Base-by-base conservation (phyloP, 53 echinoderm and acorn worm species). In the Antedon mediterranea region DNA sequence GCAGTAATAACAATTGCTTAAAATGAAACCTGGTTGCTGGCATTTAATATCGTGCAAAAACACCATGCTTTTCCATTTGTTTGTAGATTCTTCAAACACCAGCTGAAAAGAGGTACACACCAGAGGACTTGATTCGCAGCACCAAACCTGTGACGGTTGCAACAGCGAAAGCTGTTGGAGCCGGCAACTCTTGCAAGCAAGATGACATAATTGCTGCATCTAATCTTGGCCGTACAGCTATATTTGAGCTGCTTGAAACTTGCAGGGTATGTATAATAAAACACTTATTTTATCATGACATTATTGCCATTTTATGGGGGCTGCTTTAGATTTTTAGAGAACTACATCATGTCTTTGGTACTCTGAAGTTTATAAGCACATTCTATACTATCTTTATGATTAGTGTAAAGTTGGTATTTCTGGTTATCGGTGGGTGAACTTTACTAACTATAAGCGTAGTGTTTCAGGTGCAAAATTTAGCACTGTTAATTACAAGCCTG, bases 101-200 rank as follows among this genome's bases (percentile, higher is more conserved):
- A 0, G 72, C 87, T 30, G 94, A 90, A 43, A 75, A 83, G 11
- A 84, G 41, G 33, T 89, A 81, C 76, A 89, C 91, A 0, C 89
- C 94, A 34, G 94, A 94, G 72, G 87, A 91, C 18, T 89, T 94
- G 34, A 94, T 94, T 79, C 90, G 89, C 71, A 89, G 89, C 73
- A 94, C 94, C 78, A 94, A 94, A 82, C 85, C 90, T 33, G 94
- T 94, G 31, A 94, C 94, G 34, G 81, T 94, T 81, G 94, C 94
- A 28, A 94, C 94, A 31, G 94, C 94, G 29, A 94, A 94, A 83
- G 91, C 94, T 20, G 94, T 94, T 4, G 91, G 89, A 32, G 94
- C 94, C 3, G 94, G 94, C 74, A 94, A 94, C 87, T 94, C 94
- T 0, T 87, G 94, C 42, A 89, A 89, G 26, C 94, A 91, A 74